These are phyloP conservation scores for Tigriopus japonicus DNA, from an alignment of 1,140 invertebrate genomes.

Conservation along the genomic window DNA sequence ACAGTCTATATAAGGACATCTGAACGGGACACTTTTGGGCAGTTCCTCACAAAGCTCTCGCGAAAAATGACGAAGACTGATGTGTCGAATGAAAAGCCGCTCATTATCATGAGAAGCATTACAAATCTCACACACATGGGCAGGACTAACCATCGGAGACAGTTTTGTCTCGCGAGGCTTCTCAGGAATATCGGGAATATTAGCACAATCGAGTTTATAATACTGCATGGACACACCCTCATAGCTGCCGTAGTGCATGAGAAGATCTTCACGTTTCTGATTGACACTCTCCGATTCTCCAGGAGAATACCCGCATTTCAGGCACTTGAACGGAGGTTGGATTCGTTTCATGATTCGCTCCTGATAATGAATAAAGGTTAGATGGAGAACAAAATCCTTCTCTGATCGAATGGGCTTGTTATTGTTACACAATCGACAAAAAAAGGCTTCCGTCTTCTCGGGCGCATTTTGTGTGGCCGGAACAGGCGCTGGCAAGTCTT, in stretches of 20 bases:
- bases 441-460: no score
- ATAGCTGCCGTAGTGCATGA: constrained; percentile 12
- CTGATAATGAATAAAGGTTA: constrained; percentile 5
- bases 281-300: neutral
- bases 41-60: constrained; percentile 1
- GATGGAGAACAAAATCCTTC: constrained; percentile 1
- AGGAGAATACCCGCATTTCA: neutral
- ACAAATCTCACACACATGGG: constrained; percentile 1
- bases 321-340: neutral
- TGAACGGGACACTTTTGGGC: constrained; percentile 9
- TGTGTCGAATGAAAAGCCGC: neutral
- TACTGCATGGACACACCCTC: constrained; percentile 11
- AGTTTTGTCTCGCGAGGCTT: neutral
- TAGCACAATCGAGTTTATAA: neutral
- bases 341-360: neutral
- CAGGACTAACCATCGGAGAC: neutral
- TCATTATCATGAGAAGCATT: neutral
- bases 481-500: no score
- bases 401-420: neutral
- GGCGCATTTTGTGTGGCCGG: no score
- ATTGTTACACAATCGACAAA: constrained; percentile 3
- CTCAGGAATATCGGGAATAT: neutral
- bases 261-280: constrained; percentile 3
- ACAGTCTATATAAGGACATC: constrained; percentile 5
- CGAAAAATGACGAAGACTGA: constrained; percentile 4